Evolutionary conservation across 2,888 invertebrate species (phyloP).

Genomic region (Lasioglossum leucozonium): DNA sequence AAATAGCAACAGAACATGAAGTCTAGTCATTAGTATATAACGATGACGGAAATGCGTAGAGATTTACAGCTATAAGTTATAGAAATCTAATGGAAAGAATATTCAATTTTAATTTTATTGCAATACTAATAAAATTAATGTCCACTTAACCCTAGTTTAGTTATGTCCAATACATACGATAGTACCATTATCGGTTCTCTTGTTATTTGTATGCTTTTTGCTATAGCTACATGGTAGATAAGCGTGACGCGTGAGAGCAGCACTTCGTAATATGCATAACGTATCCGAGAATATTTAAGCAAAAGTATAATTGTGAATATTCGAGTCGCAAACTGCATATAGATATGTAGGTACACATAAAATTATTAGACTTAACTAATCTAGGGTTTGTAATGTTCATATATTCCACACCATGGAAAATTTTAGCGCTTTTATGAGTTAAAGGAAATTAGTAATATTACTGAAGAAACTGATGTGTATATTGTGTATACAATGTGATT

Average conservation of each 20-base stretch:
- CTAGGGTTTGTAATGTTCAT: conserved; percentile 35
- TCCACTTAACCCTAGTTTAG: conserved; percentile 46
- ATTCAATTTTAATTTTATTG: conserved; percentile 47
- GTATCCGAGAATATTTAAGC: conserved; percentile 20
- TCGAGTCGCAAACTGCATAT: conserved; percentile 11
- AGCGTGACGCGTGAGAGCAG: not conserved
- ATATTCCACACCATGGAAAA: conserved; percentile 24
- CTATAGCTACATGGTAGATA: not conserved
- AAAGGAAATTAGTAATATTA: conserved; percentile 38
- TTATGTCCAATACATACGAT: conserved; percentile 24
- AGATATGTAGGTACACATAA: conserved; percentile 15
- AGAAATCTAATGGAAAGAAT: conserved; percentile 43
- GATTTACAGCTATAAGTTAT: conserved; percentile 47
- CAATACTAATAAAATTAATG: conserved; percentile 45
- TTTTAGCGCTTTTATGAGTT: conserved; percentile 29
- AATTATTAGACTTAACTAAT: conserved; percentile 46
- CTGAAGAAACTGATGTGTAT: conserved; percentile 24
- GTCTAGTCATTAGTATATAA: conserved; percentile 82
- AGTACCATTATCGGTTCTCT: not conserved
- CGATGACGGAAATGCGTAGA: conserved; percentile 52
- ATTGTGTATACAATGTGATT: conserved; percentile 39
- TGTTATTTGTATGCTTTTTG: conserved; percentile 7
- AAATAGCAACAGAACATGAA: conserved; percentile 79
- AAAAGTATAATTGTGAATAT: conserved; percentile 18
- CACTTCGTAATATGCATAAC: not conserved